These are phyloP conservation scores for Tenrec ecaudatus DNA, from an alignment of 2,113 vertebrate species.

Conservation along the genomic window DNA sequence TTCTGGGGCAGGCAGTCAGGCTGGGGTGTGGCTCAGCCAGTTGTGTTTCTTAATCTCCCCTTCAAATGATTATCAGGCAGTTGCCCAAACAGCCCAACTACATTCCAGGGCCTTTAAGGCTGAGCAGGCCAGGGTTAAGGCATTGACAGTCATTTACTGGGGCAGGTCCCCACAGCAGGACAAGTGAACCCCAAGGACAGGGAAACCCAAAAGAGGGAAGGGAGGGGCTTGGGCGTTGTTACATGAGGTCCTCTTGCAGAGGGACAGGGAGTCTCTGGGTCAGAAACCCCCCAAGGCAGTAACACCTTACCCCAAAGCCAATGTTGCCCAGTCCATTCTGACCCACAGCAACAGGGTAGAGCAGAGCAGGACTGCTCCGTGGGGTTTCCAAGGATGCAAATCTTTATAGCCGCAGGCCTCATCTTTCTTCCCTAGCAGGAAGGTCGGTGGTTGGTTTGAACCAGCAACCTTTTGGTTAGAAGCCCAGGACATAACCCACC, in stretches of 20 bases:
- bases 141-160: neutral
- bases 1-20: neutral
- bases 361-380: too few relatives aligned
- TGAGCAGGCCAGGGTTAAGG: neutral
- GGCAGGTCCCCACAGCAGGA: neutral
- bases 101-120: neutral
- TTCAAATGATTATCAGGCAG: neutral
- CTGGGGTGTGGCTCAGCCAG: neutral
- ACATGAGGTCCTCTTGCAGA: neutral
- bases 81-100: too few relatives aligned
- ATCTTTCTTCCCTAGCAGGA: too few relatives aligned
- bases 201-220: neutral
- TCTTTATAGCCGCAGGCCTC: too few relatives aligned
- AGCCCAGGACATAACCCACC: too few relatives aligned
- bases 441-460: too few relatives aligned
- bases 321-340: too few relatives aligned
- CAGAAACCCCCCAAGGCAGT: neutral
- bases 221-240: neutral
- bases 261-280: neutral
- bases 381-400: too few relatives aligned
- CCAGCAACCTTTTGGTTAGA: too few relatives aligned
- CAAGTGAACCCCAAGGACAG: neutral
- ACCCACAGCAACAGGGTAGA: too few relatives aligned
- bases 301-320: too few relatives aligned
- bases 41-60: neutral